Percentiles rank a stretch among this genome's conserved stretches.
Conservation (phyloP, 2,113 vertebrate species). For the Formicarius rufipectus region DNA sequence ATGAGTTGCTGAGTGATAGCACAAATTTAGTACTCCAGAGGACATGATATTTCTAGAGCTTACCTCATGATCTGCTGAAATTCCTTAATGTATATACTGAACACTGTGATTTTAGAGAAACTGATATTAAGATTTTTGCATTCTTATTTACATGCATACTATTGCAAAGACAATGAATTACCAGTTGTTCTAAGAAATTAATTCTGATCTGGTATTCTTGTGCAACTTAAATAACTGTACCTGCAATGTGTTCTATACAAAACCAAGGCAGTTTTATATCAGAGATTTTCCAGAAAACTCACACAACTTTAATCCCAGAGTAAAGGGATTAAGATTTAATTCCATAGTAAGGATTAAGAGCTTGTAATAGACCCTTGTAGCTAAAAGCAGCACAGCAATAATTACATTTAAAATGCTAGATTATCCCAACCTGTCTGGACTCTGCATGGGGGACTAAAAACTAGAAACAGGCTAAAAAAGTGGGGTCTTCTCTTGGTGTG, state of each 20-base stretch:
- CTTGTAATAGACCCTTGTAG: background rate
- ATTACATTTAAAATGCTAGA: background rate
- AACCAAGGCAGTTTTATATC: background rate
- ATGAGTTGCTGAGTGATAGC: slow-evolving; percentile 31
- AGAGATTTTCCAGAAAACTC: background rate
- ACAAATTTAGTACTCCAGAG: background rate
- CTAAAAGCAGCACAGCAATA: background rate
- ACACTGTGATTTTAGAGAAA: slow-evolving; percentile 38
- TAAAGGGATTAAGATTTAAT: background rate
- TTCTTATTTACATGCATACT: slow-evolving; percentile 26
- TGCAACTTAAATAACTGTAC: background rate
- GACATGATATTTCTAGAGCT: slow-evolving; percentile 25
- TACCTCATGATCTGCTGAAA: slow-evolving; percentile 42
- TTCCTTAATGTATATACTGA: slow-evolving; percentile 15
- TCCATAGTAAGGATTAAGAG: background rate
- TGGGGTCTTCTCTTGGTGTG: background rate
- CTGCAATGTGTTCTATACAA: background rate
- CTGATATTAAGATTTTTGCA: slow-evolving; percentile 43
- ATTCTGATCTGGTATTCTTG: background rate
- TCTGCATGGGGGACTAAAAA: background rate
- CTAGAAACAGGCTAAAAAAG: background rate
- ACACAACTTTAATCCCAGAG: background rate
- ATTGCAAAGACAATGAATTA: slow-evolving; percentile 35
- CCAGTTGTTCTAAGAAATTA: slow-evolving; percentile 9
- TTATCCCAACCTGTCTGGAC: background rate